A percentile compares a stretch with the other conserved stretches of the same genome.
Conservation (phyloP, 2,797 vertebrate genomes). For the Trematomus bernacchii region DNA sequence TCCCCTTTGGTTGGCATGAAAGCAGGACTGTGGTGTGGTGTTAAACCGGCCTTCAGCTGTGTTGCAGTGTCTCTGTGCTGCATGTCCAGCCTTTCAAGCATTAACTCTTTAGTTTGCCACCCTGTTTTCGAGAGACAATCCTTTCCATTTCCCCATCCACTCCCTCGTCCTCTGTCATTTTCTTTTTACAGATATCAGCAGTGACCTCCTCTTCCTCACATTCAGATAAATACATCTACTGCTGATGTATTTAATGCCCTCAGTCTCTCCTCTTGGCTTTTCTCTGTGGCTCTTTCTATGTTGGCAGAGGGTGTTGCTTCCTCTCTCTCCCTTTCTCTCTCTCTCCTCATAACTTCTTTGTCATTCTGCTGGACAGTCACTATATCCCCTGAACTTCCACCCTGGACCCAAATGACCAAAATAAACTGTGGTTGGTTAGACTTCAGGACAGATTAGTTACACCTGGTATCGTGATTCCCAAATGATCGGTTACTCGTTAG, state of each 20-base stretch:
- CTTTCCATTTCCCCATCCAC: slow-evolving; percentile 48
- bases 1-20: slow-evolving; percentile 28
- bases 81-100: slow-evolving; percentile 62
- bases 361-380: slow-evolving; percentile 72
- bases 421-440: slow-evolving; percentile 28
- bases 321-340: slow-evolving; percentile 66
- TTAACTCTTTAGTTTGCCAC: slow-evolving; percentile 53
- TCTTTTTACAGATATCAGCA: slow-evolving; percentile 79
- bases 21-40: slow-evolving; percentile 39
- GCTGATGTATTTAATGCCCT: slow-evolving; percentile 83
- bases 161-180: slow-evolving; percentile 54
- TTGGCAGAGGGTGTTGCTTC: slow-evolving; percentile 81
- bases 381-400: slow-evolving; percentile 74
- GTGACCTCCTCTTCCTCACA: slow-evolving; percentile 66
- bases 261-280: slow-evolving; percentile 60
- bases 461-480: slow-evolving; percentile 1
- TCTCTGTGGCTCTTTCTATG: slow-evolving; percentile 69
- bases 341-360: slow-evolving; percentile 63
- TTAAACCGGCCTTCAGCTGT: slow-evolving; percentile 62
- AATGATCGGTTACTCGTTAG: slow-evolving; percentile 19
- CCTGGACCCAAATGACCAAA: slow-evolving; percentile 76
- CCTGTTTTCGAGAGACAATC: slow-evolving; percentile 14
- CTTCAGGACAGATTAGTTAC: slow-evolving; percentile 7
- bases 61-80: slow-evolving; percentile 64
- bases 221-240: slow-evolving; percentile 83